A percentile compares a stretch with the other conserved stretches of the same genome.
These are phyloP conservation scores for Drosophila stalkeri DNA, from an alignment of 2,888 invertebrate species.

Conservation along the genomic window DNA sequence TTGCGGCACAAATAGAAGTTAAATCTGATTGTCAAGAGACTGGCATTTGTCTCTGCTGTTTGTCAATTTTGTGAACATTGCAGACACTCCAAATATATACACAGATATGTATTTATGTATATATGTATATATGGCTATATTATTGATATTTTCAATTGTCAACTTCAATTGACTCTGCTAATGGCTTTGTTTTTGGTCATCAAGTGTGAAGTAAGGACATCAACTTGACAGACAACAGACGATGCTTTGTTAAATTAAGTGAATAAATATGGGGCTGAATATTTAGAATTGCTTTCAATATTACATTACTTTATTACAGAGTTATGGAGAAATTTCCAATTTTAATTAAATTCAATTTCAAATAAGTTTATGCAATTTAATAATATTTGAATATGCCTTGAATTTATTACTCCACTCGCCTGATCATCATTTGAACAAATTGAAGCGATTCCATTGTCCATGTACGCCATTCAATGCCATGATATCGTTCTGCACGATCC, in stretches of 20 bases:
- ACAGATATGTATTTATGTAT: neutral
- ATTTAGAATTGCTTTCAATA: no score
- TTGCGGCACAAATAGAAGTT: slow-evolving; percentile 17
- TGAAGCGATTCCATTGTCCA: no score
- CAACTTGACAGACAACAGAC: neutral
- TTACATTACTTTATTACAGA: no score
- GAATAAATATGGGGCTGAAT: neutral
- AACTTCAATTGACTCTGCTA: slow-evolving; percentile 28
- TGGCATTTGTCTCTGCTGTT: slow-evolving; percentile 10
- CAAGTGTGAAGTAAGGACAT: neutral
- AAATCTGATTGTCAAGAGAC: slow-evolving; percentile 8
- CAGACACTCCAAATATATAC: neutral
- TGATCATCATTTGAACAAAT: no score
- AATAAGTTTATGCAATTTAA: no score
- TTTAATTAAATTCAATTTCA: no score
- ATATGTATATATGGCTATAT: neutral
- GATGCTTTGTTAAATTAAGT: neutral
- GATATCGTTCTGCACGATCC: neutral
- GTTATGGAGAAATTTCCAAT: no score
- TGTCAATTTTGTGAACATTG: slow-evolving; percentile 33
- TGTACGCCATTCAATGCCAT: no score
- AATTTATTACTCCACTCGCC: no score
- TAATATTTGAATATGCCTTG: no score
- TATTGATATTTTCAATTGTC: slow-evolving; percentile 22
- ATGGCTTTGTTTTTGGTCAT: slow-evolving; percentile 13